Conservation (phyloP, 1,140 invertebrate species). For the Penaeus indicus region DNA sequence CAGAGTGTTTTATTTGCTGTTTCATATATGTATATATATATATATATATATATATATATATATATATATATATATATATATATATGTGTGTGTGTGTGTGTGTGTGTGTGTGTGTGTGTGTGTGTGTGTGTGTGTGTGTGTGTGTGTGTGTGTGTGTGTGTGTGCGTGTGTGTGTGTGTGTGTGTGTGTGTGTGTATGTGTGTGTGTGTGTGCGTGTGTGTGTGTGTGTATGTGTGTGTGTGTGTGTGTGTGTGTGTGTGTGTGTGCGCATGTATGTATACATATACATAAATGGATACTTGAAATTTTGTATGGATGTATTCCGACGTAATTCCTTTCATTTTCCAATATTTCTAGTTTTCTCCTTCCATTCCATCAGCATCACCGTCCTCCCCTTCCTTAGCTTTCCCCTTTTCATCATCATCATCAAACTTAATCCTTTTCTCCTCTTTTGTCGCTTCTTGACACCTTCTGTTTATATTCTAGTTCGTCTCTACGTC, state of each 20-base stretch:
- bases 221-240: neutral
- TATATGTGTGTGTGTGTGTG: neutral
- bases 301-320: too few relatives aligned
- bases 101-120: neutral
- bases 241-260: neutral
- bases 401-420: neutral
- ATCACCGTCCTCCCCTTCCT: neutral
- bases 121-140: neutral
- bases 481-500: neutral
- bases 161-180: neutral
- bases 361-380: neutral
- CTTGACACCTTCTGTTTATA: neutral
- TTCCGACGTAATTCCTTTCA: too few relatives aligned
- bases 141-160: neutral
- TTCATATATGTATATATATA: neutral
- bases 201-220: neutral
- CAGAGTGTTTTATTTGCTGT: too few relatives aligned
- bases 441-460: neutral
- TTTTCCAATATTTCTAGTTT: too few relatives aligned
- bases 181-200: neutral
- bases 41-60: constrained; percentile 2
- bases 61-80: constrained; percentile 9
- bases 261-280: neutral
- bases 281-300: too few relatives aligned
- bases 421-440: neutral